phyloP scores from a whole-genome alignment of 2,797 vertebrate genomes.

The Saxicola maurus region DNA sequence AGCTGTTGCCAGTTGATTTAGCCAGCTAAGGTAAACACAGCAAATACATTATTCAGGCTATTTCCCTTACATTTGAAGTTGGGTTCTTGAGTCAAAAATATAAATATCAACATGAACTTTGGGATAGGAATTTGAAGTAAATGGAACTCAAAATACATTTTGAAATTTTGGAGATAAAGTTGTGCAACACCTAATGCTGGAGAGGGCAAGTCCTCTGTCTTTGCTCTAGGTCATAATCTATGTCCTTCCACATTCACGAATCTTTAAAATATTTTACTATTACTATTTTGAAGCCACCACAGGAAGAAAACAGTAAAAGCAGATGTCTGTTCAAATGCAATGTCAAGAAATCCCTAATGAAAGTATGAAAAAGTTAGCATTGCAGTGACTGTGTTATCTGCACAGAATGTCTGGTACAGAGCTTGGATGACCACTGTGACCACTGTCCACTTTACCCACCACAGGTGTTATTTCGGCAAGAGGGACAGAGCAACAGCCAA shows the following conservation, averaged over 20 bases:
- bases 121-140: not conserved
- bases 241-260: not conserved
- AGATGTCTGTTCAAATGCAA: not conserved
- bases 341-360: not conserved
- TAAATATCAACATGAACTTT: not conserved
- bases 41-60: not conserved
- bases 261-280: not conserved
- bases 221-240: not conserved
- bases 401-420: not conserved
- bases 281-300: not conserved
- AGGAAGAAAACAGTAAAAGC: not conserved
- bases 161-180: not conserved
- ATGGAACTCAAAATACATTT: not conserved
- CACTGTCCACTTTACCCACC: not conserved
- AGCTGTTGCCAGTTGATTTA: not conserved
- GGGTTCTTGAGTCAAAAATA: not conserved
- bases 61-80: not conserved
- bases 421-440: not conserved
- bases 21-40: not conserved
- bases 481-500: conserved; percentile 88
- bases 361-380: not conserved
- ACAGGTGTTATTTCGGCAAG: conserved; percentile 90
- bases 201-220: not conserved
- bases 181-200: not conserved
- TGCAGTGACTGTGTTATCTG: not conserved